Percentiles rank a stretch among this genome's conserved stretches.
Evolutionary conservation across 92 coral and sea anemone genomes (phyloP).

Genomic region (Bergia sp.): DNA sequence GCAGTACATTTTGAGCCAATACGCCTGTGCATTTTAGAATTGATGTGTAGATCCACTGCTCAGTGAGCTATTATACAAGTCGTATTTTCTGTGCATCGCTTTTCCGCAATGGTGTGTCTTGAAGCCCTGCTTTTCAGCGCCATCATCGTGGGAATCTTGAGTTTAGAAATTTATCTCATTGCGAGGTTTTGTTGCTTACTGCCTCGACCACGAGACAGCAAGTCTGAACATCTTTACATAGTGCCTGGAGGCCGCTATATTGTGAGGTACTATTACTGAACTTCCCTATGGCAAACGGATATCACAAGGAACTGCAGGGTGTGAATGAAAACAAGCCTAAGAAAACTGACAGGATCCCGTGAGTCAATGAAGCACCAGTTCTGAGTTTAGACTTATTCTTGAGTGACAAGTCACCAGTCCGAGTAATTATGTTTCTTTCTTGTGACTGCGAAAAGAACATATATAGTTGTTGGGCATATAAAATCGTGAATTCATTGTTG

Average conservation of each 20-base stretch:
- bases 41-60: background rate
- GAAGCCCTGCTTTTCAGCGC: slow-evolving; percentile 25
- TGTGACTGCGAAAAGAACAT: background rate
- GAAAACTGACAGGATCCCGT: background rate
- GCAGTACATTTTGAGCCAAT: background rate
- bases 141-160: background rate
- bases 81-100: background rate
- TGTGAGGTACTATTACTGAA: slow-evolving; percentile 10
- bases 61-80: background rate
- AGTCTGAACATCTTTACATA: background rate
- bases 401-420: background rate
- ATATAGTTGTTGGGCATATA: background rate
- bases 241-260: background rate
- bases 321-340: background rate
- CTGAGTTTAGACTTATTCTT: background rate
- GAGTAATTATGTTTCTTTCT: background rate
- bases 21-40: too few relatives aligned
- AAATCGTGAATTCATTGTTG: background rate
- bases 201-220: slow-evolving; percentile 8
- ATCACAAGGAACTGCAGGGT: background rate
- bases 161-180: slow-evolving; percentile 25
- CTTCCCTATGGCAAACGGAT: background rate
- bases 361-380: background rate
- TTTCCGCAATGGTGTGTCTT: background rate
- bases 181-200: slow-evolving; percentile 13